These are phyloP conservation scores for Lacerta viridis DNA, from an alignment of 2,797 vertebrate species.

Conservation along the genomic window DNA sequence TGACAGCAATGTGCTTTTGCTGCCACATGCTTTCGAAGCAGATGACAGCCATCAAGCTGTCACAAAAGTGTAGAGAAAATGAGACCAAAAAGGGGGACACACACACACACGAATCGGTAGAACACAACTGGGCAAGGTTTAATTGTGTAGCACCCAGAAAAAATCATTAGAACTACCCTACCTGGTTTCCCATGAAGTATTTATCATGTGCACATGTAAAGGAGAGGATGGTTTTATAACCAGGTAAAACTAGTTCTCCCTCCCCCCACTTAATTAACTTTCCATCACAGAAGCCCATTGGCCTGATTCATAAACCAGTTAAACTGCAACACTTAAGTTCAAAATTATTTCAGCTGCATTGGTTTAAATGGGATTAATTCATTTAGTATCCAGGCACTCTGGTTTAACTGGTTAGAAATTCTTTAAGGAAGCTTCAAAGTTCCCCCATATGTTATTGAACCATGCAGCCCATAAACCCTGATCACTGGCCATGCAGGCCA, in stretches of 20 bases:
- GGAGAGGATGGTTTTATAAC: neutral
- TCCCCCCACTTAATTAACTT: neutral
- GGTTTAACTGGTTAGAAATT: neutral
- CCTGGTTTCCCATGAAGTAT: conserved; percentile 4
- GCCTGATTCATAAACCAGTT: neutral
- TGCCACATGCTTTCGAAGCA: neutral
- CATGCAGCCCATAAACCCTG: neutral
- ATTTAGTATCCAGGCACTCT: no score
- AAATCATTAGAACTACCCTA: conserved; percentile 21
- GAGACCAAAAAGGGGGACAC: neutral
- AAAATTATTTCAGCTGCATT: neutral
- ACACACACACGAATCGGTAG: neutral
- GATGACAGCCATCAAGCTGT: neutral
- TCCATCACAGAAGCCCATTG: neutral
- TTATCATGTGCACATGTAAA: neutral
- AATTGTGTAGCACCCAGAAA: neutral
- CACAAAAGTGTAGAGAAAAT: conserved; percentile 22
- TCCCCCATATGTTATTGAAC: neutral
- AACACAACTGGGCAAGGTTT: neutral
- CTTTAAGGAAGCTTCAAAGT: neutral
- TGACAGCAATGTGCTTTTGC: neutral
- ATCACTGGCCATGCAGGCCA: neutral
- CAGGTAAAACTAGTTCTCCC: conserved; percentile 53
- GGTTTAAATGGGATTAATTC: neutral
- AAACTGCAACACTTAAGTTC: neutral